Evolutionary conservation across 1,140 invertebrate species (phyloP).

Genomic region (Teleogryllus occipitalis): DNA sequence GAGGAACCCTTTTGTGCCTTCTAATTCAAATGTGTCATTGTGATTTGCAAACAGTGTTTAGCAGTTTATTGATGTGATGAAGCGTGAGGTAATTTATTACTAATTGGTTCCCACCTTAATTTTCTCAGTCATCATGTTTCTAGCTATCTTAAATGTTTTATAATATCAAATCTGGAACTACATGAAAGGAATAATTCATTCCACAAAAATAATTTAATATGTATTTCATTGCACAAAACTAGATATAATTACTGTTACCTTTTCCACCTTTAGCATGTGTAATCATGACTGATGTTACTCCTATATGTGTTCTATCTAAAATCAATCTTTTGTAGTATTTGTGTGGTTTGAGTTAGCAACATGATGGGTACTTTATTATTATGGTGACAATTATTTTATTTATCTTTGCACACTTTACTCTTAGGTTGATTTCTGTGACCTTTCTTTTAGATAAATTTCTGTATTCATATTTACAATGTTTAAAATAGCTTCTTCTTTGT

Average conservation of each 20-base stretch:
- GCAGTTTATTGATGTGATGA: background rate
- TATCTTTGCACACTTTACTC: background rate
- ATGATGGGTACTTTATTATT: background rate
- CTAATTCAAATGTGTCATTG: background rate
- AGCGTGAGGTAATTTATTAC: background rate
- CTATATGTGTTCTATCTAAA: background rate
- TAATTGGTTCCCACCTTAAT: background rate
- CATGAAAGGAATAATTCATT: background rate
- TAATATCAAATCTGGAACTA: background rate
- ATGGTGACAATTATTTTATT: background rate
- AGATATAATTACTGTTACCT: background rate
- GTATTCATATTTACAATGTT: background rate
- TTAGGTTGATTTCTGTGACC: background rate
- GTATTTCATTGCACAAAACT: background rate
- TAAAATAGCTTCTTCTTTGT: background rate
- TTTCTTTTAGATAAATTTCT: background rate
- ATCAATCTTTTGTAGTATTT: background rate
- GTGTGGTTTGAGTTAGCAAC: constrained; percentile 3
- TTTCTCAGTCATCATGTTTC: background rate
- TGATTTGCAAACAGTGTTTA: background rate
- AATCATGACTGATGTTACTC: background rate
- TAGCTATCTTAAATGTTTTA: background rate
- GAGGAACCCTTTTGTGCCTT: background rate
- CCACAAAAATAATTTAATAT: background rate
- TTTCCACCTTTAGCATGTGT: background rate